Evolutionary conservation across 2,888 invertebrate species (phyloP).

Genomic region (Pseudoips prasinana): DNA sequence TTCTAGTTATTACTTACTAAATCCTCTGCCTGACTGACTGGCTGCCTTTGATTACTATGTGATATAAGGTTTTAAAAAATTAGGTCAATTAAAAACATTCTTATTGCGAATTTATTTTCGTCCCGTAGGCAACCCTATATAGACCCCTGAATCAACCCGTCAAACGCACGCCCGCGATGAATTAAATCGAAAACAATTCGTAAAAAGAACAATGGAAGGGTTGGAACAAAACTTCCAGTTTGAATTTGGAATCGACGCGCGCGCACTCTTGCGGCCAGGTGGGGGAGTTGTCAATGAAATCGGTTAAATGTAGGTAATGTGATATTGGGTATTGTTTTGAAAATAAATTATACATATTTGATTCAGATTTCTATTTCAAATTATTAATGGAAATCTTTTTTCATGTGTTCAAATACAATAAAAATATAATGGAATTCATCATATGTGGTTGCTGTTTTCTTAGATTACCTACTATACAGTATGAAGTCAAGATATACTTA

Average conservation of each 20-base stretch:
- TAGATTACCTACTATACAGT: no score
- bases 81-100: no score
- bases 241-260: conserved; percentile 37
- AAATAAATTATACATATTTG: background rate
- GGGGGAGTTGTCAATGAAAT: conserved; percentile 12
- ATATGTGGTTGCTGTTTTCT: no score
- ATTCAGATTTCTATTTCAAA: background rate
- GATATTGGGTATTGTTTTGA: background rate
- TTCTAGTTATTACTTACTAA: no score
- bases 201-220: conserved; percentile 42
- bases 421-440: no score
- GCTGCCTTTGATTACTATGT: no score
- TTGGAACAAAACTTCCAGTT: conserved; percentile 37
- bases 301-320: background rate
- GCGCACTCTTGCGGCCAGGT: conserved; percentile 34
- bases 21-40: no score
- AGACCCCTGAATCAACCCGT: conserved; percentile 38
- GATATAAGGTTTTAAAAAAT: no score
- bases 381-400: no score
- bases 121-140: conserved; percentile 26
- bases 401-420: no score
- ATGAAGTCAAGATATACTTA: no score
- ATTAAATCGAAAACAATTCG: conserved; percentile 43
- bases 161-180: conserved; percentile 39
- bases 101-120: no score